Evolutionary conservation across 1,140 invertebrate species (phyloP).

Genomic region (Sesamia nonagrioides): DNA sequence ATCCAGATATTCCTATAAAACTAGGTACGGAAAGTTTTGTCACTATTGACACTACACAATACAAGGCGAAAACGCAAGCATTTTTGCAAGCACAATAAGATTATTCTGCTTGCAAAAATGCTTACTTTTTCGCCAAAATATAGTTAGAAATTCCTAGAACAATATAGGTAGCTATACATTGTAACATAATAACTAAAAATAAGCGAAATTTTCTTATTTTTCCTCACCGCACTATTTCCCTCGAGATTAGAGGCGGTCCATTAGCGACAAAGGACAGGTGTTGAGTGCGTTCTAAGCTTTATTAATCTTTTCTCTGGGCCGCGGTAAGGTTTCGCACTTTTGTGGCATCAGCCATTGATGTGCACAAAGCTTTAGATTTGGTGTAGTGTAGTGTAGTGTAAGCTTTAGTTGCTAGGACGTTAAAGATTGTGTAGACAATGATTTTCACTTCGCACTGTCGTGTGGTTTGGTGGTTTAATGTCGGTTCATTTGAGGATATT

Average conservation of each 20-base stretch:
- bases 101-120: neutral
- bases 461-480: neutral
- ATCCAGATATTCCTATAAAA: too few relatives aligned
- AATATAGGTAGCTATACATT: neutral
- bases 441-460: conserved; percentile 31
- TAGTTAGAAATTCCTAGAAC: neutral
- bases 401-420: conserved; percentile 36
- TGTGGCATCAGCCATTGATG: conserved; percentile 73
- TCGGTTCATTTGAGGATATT: neutral
- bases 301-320: conserved; percentile 82
- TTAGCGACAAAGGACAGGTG: conserved; percentile 86
- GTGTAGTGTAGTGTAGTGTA: conserved; percentile 20
- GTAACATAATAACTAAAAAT: conserved; percentile 23
- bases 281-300: conserved; percentile 83
- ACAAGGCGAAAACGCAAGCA: too few relatives aligned
- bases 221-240: conserved; percentile 61
- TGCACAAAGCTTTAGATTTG: conserved; percentile 59
- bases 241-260: conserved; percentile 78
- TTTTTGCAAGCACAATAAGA: too few relatives aligned
- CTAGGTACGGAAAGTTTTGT: too few relatives aligned
- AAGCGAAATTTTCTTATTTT: conserved; percentile 61
- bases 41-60: too few relatives aligned
- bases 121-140: neutral
- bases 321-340: conserved; percentile 79
- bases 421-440: conserved; percentile 38